phyloP scores from a whole-genome alignment of 2,113 vertebrate genomes.

The Galbula dea region DNA sequence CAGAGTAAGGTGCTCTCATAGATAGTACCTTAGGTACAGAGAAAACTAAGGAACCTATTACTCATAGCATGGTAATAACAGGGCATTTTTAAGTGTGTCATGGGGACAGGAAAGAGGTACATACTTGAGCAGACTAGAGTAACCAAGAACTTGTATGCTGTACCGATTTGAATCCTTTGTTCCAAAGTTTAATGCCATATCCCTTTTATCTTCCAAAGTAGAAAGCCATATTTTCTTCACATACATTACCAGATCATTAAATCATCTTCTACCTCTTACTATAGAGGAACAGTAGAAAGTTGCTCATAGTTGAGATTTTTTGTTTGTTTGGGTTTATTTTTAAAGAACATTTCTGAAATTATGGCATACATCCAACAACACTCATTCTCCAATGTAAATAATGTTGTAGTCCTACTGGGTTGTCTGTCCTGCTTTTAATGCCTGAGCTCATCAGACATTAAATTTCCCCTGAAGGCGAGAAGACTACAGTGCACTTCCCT shows the following conservation, averaged over 20 bases:
- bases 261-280: neutral
- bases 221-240: neutral
- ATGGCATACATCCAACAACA: neutral
- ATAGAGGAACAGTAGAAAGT: neutral
- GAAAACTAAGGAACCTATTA: neutral
- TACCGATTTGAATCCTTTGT: neutral
- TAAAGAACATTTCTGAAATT: neutral
- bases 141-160: neutral
- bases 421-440: neutral
- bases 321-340: neutral
- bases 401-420: neutral
- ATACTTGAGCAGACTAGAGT: neutral
- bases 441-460: neutral
- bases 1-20: fast-evolving
- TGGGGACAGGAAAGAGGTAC: neutral
- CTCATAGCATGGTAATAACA: fast-evolving
- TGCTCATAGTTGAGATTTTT: fast-evolving
- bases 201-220: neutral
- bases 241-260: neutral
- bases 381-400: neutral
- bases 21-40: neutral
- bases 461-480: neutral
- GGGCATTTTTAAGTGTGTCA: neutral
- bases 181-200: neutral
- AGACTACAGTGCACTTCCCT: neutral